phyloP scores from a whole-genome alignment of 1,140 invertebrate species.

The Amphibalanus amphitrite region DNA sequence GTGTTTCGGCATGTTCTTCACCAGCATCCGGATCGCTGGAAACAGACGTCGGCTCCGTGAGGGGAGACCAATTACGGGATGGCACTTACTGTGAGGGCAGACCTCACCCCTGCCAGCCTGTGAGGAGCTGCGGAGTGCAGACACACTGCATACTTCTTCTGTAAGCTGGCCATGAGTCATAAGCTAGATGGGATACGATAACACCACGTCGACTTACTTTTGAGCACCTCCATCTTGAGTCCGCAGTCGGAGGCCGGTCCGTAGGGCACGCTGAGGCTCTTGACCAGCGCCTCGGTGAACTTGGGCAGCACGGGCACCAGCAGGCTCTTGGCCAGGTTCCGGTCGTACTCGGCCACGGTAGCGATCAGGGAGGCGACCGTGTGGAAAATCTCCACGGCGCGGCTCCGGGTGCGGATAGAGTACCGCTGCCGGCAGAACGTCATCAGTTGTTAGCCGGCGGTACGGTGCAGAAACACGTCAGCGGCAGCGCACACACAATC shows the following conservation, averaged over 20 bases:
- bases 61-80: no score
- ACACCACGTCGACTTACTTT: slow-evolving; percentile 17
- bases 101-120: no score
- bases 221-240: slow-evolving; percentile 52
- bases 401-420: slow-evolving; percentile 37
- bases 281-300: slow-evolving; percentile 50
- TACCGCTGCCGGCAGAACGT: slow-evolving; percentile 35
- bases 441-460: no score
- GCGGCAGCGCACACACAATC: no score
- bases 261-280: slow-evolving; percentile 39
- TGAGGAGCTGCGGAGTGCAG: no score
- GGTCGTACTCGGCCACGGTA: slow-evolving; percentile 37
- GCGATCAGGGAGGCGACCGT: slow-evolving; percentile 39
- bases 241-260: slow-evolving; percentile 41
- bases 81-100: no score
- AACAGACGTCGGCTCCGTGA: slow-evolving; percentile 9
- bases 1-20: slow-evolving; percentile 45
- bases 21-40: slow-evolving; percentile 40
- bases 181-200: no score
- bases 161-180: no score
- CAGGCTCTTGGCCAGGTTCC: slow-evolving; percentile 36
- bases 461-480: no score
- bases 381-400: slow-evolving; percentile 49
- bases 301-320: slow-evolving; percentile 47
- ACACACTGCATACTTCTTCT: no score